A percentile compares a stretch with the other conserved stretches of the same genome.
Conservation (phyloP, 1,140 invertebrate genomes). For the Drosophila bocki region DNA sequence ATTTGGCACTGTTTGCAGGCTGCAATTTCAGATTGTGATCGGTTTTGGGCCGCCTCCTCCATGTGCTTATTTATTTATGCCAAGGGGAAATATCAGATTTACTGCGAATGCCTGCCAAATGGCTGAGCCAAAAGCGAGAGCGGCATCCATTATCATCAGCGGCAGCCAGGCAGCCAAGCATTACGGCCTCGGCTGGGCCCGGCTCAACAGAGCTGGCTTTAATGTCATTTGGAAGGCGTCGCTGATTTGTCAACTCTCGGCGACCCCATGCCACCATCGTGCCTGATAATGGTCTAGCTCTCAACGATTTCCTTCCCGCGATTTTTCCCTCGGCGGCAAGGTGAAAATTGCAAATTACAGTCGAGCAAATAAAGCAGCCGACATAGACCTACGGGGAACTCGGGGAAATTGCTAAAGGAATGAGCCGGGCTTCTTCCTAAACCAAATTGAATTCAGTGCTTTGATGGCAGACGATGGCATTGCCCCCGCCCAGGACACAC, state of each 20-base stretch:
- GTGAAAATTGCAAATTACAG: conserved; percentile 83
- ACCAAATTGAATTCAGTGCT: conserved; percentile 79
- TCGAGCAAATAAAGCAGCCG: conserved; percentile 70
- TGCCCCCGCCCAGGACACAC: conserved; percentile 11
- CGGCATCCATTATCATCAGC: conserved; percentile 58
- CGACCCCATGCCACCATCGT: neutral
- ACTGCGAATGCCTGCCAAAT: conserved; percentile 59
- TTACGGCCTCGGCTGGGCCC: conserved; percentile 43
- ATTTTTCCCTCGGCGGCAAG: conserved; percentile 49
- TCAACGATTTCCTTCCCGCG: conserved; percentile 71
- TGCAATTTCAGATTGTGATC: conserved; percentile 70
- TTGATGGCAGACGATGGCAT: conserved; percentile 46
- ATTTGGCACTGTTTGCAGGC: conserved; percentile 44
- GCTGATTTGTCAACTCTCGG: conserved; percentile 74
- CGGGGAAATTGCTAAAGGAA: conserved; percentile 63
- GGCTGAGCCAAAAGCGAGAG: conserved; percentile 39
- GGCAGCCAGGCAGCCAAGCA: conserved; percentile 62
- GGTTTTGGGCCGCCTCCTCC: conserved; percentile 5
- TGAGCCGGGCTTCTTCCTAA: conserved; percentile 55
- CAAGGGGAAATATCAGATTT: conserved; percentile 65
- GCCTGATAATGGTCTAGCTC: conserved; percentile 62
- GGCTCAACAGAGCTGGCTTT: conserved; percentile 42
- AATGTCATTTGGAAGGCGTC: conserved; percentile 66
- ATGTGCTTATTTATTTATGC: conserved; percentile 63
- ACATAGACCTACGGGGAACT: conserved; percentile 58